Evolutionary conservation across 1,140 invertebrate species (phyloP), one percentile per base, ranked within the genome.

Genomic region (Ptiloglossa arizonensis): DNA sequence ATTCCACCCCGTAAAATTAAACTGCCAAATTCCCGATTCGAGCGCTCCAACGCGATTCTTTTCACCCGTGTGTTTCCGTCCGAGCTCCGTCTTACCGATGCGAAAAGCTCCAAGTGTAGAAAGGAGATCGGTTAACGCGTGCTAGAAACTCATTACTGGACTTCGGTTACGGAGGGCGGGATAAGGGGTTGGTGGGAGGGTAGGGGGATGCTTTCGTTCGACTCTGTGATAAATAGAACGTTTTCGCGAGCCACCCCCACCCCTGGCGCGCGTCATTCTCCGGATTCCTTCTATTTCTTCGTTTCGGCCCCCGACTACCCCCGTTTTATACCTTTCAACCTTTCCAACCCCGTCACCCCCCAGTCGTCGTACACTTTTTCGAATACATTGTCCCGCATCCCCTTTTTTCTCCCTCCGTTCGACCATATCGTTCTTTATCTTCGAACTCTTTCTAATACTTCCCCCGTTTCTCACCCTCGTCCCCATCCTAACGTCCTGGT

Each of bases 141-240:
- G 35, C 32, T 67, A n/a, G 46, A 57, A 67, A 64, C 66, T 69
- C 66, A 69, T 69, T 69, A 69, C 66, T 41, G 66, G 35, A n/a
- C 66, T 32, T 68, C 24, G 22, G n/a, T 44, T 22, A n/a, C n/a
- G n/a, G n/a, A n/a, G n/a, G n/a, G n/a, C n/a, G n/a, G n/a, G n/a
- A n/a, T n/a, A 22, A 62, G 35, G 35, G 44, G 13, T 6, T n/a
- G n/a, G n/a, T n/a, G n/a, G 15, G 15, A 24, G 24, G 19, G n/a
- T 11, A 19, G 3, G 64, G 41, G 24, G 38, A 22, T 66, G 63
- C 44, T 66, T 50, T 29, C 63, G 41, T 27, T 48, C 24, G 41
- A 32, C 22, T 3, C 59, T 15, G 35, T 66, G 63, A 66, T 66
- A 66, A 66, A 66, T 66, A 66, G 41, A 66, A 13, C 24, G 27